Conservation (phyloP, 2,888 invertebrate species). For the Pardosa pseudoannulata region DNA sequence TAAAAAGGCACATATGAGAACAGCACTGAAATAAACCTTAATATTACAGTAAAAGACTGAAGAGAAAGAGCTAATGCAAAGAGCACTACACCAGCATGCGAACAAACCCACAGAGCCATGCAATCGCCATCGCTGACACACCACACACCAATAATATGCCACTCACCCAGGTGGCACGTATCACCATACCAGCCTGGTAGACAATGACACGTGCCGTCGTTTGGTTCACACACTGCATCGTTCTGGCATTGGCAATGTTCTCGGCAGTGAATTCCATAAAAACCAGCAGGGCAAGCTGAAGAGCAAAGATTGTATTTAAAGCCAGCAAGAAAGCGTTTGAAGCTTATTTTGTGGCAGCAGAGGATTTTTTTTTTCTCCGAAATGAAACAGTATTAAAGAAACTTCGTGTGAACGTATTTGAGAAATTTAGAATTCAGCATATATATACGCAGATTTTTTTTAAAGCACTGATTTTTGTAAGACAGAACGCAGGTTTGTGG, state of each 20-base stretch:
- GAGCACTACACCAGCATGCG: not conserved
- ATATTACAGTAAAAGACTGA: no score
- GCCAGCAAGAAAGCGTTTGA: not conserved
- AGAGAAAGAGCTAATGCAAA: not conserved
- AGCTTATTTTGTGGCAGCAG: not conserved
- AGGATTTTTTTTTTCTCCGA: not conserved
- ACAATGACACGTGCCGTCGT: slow-evolving; percentile 90
- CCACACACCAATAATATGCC: slow-evolving; percentile 36
- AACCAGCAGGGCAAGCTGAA: slow-evolving; percentile 84
- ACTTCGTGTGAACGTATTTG: no score
- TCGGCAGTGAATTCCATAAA: slow-evolving; percentile 85
- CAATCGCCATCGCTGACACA: not conserved
- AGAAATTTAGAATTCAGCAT: no score
- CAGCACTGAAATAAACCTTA: no score
- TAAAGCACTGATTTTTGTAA: no score
- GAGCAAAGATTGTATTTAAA: slow-evolving; percentile 29
- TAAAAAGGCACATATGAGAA: no score
- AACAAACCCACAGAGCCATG: not conserved
- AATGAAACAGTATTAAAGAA: no score
- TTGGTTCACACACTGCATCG: slow-evolving; percentile 89
- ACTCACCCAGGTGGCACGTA: slow-evolving; percentile 67
- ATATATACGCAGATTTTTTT: no score
- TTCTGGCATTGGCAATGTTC: slow-evolving; percentile 88
- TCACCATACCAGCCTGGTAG: slow-evolving; percentile 60
- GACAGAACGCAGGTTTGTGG: no score